phyloP scores from a whole-genome alignment of 2,888 invertebrate genomes.

The Nebria brevicollis region DNA sequence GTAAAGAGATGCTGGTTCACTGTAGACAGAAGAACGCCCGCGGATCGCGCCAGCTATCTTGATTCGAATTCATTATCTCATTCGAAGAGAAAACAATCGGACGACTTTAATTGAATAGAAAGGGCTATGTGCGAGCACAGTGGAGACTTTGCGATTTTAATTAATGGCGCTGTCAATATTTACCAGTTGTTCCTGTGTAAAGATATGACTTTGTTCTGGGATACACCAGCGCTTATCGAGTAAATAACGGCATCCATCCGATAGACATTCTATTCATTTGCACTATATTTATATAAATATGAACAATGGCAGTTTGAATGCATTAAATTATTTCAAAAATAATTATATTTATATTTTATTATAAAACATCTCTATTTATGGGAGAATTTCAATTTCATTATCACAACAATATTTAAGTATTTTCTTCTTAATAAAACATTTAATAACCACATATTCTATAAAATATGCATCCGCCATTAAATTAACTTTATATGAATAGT shows the following conservation, averaged over 20 bases:
- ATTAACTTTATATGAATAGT: not conserved
- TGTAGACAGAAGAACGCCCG: not conserved
- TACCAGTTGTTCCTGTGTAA: slow-evolving; percentile 25
- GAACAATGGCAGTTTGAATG: too few species aligned
- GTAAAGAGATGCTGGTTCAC: not conserved
- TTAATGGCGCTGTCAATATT: slow-evolving; percentile 43
- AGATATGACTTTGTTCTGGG: slow-evolving; percentile 24
- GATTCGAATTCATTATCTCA: slow-evolving; percentile 45
- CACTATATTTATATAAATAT: too few species aligned
- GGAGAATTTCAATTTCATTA: too few species aligned
- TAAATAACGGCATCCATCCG: not conserved
- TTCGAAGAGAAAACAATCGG: slow-evolving; percentile 43
- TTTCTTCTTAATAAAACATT: not conserved
- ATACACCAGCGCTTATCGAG: slow-evolving; percentile 9
- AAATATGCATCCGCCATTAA: not conserved
- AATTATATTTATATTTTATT: too few species aligned
- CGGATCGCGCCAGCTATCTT: slow-evolving; percentile 36
- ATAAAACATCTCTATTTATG: too few species aligned
- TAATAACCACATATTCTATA: not conserved
- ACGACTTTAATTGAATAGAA: slow-evolving; percentile 40
- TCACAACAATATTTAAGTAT: too few species aligned
- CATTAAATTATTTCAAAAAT: too few species aligned
- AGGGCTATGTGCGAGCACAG: slow-evolving; percentile 2
- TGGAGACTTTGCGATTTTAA: slow-evolving; percentile 42
- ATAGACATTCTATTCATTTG: too few species aligned